Evolutionary conservation across 2,888 invertebrate genomes (phyloP).

Genomic region (Holacanthella duospinosa): DNA sequence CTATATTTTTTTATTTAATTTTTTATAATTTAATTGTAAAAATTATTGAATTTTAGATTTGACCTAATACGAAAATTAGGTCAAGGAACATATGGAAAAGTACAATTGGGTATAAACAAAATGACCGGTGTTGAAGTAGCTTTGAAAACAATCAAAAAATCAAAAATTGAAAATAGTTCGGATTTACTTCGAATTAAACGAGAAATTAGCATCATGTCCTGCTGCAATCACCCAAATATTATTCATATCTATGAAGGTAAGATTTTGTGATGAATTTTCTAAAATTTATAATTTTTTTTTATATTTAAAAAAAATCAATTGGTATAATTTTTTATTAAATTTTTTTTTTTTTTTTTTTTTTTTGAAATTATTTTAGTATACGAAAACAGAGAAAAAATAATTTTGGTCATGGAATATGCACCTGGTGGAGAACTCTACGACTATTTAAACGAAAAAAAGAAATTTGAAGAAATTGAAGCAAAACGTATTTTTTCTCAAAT

Average conservation of each 20-base stretch:
- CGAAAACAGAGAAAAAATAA: conserved; percentile 98
- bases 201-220: conserved; percentile 98
- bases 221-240: conserved; percentile 95
- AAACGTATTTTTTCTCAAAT: conserved; percentile 91
- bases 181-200: conserved; percentile 90
- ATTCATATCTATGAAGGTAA: conserved; percentile 98
- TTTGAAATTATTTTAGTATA: conserved; percentile 57
- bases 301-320: too few species aligned
- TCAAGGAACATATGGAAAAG: conserved; percentile 98
- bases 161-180: conserved; percentile 92
- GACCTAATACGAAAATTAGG: conserved; percentile 95
- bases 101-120: conserved; percentile 95
- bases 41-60: conserved; percentile 56
- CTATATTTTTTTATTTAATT: too few species aligned
- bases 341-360: too few species aligned
- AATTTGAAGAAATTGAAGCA: conserved; percentile 82
- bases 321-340: background rate
- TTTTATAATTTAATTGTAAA: background rate
- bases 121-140: conserved; percentile 95
- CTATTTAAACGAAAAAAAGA: conserved; percentile 84
- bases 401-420: conserved; percentile 98
- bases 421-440: conserved; percentile 97
- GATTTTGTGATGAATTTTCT: background rate
- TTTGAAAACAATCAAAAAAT: conserved; percentile 94
- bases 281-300: background rate